Evolutionary conservation across 2,888 invertebrate species (phyloP), one percentile per base, ranked within the genome.

Genomic region (Leucophenga maculata): DNA sequence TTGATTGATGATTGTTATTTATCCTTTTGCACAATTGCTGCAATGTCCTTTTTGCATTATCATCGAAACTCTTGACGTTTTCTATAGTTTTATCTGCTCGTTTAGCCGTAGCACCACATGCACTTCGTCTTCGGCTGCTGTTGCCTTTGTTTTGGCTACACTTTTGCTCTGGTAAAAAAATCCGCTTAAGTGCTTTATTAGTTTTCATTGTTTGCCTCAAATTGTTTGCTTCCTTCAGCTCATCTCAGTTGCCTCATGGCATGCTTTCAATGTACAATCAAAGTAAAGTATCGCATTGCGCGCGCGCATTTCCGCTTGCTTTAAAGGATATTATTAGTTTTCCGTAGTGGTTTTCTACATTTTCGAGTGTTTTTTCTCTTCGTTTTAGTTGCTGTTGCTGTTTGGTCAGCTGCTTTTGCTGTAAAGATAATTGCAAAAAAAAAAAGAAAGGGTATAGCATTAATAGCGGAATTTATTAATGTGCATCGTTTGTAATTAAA

Each of bases 151-250:
- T 66, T 44, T 26, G 31, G 48, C 22, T 18, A 4, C 31, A 46
- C 26, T 4, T 52, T 69, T 74, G 73, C 73, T 74, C 44, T 54
- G 71, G 70, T 72, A 74, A 78, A 69, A 69, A 74, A 69, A 75
- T 74, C 76, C 74, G 72, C 78, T 85, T 82, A 78, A 78, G 75
- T 80, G 77, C 82, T 83, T 84, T 79, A 84, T 78, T 82, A 76
- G 77, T 77, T 80, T 73, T 75, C 78, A 78, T 81, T 84, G 75
- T 76, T 79, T 81, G 77, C 75, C 64, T 59, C 9, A 73, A 77
- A 75, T 69, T 74, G 73, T 74, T 79, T 72, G 74, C 72, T 74
- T 72, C 65, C 67, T 65, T 60, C 13, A 52, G 48, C n/a, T 52
- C 22, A 14, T 52, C 39, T 68, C 52, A 20, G 57, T 26, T 64